Percentiles rank a stretch among this genome's conserved stretches.
Conservation (phyloP, 2,113 vertebrate genomes). For the Mesitornis unicolor region DNA sequence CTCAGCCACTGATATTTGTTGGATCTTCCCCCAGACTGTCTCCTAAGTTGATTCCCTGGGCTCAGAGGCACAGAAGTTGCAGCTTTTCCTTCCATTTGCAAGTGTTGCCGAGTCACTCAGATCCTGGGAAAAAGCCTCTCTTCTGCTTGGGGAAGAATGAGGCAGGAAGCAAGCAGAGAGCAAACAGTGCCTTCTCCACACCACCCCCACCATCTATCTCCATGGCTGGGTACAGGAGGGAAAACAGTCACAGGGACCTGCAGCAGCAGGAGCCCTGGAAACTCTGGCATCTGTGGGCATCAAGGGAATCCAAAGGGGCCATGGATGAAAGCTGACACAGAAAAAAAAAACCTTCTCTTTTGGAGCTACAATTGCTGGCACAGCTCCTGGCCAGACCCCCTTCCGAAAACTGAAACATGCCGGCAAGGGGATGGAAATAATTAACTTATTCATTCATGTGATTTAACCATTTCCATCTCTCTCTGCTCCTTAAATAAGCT, state of each 20-base stretch:
- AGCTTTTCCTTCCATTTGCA: not conserved
- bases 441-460: not conserved
- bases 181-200: not conserved
- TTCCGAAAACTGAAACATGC: not conserved
- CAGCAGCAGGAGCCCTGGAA: not conserved
- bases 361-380: conserved; percentile 21
- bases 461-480: not conserved
- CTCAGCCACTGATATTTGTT: not conserved
- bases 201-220: not conserved
- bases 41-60: not conserved
- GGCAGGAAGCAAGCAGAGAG: not conserved
- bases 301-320: not conserved
- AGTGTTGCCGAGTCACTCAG: not conserved
- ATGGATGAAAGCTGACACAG: not conserved
- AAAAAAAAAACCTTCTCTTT: not conserved
- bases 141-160: not conserved
- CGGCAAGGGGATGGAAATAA: conserved; percentile 18
- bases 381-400: conserved; percentile 37
- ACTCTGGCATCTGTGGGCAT: not conserved
- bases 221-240: fast-evolving
- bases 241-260: not conserved
- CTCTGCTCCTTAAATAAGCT: not conserved
- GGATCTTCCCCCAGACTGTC: fast-evolving
- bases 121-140: not conserved
- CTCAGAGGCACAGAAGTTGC: not conserved